phyloP scores from a whole-genome alignment of 2,888 invertebrate species.

The Diabrotica balteata region DNA sequence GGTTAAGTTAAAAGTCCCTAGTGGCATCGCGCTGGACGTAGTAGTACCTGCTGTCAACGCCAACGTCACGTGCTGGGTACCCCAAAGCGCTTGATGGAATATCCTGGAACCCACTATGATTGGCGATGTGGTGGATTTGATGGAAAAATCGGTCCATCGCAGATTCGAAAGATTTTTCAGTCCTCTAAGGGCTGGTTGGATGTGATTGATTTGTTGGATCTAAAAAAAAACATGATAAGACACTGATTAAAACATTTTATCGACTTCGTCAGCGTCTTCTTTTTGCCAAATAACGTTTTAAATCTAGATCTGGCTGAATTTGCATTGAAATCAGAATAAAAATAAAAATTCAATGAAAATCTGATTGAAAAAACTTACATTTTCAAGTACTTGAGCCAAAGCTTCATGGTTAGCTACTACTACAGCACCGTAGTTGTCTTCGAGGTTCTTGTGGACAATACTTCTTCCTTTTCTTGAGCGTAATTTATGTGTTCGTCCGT shows the following conservation, averaged over 20 bases:
- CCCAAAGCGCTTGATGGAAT: constrained; percentile 81
- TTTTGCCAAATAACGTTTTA: too few relatives aligned
- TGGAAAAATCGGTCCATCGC: constrained; percentile 76
- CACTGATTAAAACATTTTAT: too few relatives aligned
- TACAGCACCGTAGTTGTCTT: constrained; percentile 90
- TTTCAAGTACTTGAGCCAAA: constrained; percentile 85
- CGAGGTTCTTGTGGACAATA: constrained; percentile 83
- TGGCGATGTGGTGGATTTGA: constrained; percentile 58
- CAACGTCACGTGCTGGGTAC: constrained; percentile 70
- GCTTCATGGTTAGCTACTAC: constrained; percentile 91
- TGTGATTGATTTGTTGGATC: constrained; percentile 74
- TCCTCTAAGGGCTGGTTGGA: constrained; percentile 73
- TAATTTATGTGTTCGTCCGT: constrained; percentile 62
- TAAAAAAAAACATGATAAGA: constrained; percentile 48
- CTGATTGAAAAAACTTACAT: constrained; percentile 65
- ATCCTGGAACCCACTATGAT: constrained; percentile 73
- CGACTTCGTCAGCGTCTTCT: too few relatives aligned
- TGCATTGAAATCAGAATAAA: background rate
- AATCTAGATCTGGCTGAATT: too few relatives aligned
- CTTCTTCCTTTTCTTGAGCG: constrained; percentile 81
- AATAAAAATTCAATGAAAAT: background rate
- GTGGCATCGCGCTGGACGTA: constrained; percentile 61
- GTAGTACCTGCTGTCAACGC: constrained; percentile 60
- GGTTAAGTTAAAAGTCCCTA: constrained; percentile 71
- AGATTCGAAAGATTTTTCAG: constrained; percentile 77